These are phyloP conservation scores for Hylaeus volcanicus DNA, from an alignment of 1,140 invertebrate genomes.

Conservation along the genomic window DNA sequence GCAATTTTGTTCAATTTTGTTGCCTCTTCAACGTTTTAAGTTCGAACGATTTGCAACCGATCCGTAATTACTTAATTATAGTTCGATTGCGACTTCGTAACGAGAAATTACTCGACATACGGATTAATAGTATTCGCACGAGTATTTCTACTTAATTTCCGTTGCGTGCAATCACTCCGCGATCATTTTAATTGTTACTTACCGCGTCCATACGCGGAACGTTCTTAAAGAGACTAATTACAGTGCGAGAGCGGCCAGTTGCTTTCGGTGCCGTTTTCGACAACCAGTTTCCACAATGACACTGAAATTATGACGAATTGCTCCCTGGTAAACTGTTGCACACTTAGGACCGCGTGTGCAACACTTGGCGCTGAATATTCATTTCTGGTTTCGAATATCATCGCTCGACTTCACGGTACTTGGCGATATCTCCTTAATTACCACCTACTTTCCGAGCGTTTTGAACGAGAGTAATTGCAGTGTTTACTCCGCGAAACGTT, in stretches of 20 bases:
- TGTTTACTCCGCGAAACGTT: no score
- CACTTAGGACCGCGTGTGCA: no score
- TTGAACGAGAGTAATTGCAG: no score
- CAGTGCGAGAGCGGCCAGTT: background rate
- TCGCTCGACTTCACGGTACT: background rate
- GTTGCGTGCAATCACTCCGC: background rate
- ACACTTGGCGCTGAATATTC: background rate
- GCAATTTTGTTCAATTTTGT: background rate
- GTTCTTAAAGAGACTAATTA: slow-evolving; percentile 10
- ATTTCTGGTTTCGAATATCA: background rate
- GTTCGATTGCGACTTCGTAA: background rate
- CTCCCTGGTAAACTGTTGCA: background rate
- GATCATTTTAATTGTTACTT: slow-evolving; percentile 20
- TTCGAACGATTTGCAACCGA: background rate
- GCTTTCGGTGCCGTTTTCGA: background rate
- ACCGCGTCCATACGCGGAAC: background rate
- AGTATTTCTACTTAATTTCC: background rate
- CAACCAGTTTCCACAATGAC: background rate
- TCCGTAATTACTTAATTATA: background rate
- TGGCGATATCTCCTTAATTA: no score
- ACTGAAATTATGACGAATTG: background rate
- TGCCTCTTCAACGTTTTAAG: background rate
- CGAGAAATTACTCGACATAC: background rate
- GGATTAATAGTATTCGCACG: slow-evolving; percentile 1
- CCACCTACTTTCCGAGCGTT: no score